Percentiles rank a stretch among this genome's conserved stretches.
phyloP scores from a whole-genome alignment of 2,888 invertebrate genomes.

The Coremacera marginata region DNA sequence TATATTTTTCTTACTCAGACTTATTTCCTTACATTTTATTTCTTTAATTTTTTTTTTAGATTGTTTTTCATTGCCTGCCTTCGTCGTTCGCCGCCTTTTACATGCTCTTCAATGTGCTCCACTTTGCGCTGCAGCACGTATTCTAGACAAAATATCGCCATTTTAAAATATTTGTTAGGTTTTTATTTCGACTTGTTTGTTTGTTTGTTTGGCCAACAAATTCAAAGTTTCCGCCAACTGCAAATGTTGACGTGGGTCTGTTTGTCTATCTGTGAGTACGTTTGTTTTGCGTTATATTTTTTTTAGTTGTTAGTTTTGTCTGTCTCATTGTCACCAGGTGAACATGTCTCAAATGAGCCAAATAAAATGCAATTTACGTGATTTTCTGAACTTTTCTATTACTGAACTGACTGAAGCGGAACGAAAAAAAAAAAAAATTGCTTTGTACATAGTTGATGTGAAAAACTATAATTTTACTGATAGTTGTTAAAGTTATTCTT shows the following conservation, averaged over 20 bases:
- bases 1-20: not conserved
- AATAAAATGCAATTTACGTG: slow-evolving; percentile 21
- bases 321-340: slow-evolving; percentile 34
- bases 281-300: not conserved
- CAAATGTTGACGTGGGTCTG: not conserved
- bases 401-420: too few species aligned
- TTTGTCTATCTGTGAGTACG: slow-evolving; percentile 2
- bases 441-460: too few species aligned
- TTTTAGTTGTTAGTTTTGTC: not conserved
- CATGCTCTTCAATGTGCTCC: not conserved
- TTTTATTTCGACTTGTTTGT: slow-evolving; percentile 1
- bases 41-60: not conserved
- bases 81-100: not conserved
- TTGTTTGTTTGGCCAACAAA: slow-evolving; percentile 11
- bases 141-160: not conserved
- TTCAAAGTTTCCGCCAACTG: slow-evolving; percentile 20
- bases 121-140: not conserved
- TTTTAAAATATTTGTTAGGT: slow-evolving; percentile 2
- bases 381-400: not conserved
- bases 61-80: not conserved
- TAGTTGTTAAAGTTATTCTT: too few species aligned
- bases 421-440: too few species aligned
- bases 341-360: slow-evolving; percentile 12
- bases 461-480: too few species aligned
- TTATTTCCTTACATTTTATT: too few species aligned